phyloP scores from a whole-genome alignment of 2,888 invertebrate genomes.

The Smittia sp. region DNA sequence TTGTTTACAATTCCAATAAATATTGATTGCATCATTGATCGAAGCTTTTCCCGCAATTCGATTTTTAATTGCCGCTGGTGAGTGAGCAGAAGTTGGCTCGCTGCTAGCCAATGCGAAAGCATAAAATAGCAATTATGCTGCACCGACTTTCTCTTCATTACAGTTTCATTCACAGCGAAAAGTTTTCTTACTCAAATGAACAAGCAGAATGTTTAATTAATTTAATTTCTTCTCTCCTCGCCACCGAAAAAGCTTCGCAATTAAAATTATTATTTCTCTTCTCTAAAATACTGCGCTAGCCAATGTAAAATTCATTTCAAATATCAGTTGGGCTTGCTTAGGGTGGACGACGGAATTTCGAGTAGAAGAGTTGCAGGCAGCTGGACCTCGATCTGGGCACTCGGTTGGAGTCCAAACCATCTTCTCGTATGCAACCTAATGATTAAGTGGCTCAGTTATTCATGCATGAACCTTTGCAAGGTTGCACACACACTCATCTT shows the following conservation, averaged over 20 bases:
- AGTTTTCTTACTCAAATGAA: background rate
- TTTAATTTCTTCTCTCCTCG: background rate
- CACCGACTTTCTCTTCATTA: slow-evolving; percentile 22
- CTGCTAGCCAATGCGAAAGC: slow-evolving; percentile 8
- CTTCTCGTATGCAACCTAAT: background rate
- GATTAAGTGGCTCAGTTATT: background rate
- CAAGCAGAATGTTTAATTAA: slow-evolving; percentile 3
- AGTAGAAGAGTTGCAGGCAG: too few relatives aligned
- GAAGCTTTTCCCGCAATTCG: background rate
- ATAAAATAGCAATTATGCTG: slow-evolving; percentile 7
- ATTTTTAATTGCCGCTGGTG: background rate
- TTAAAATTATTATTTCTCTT: background rate
- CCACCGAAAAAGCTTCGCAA: background rate
- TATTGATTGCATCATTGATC: slow-evolving; percentile 33
- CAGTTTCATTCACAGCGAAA: background rate
- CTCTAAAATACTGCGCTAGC: background rate
- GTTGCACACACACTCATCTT: too few relatives aligned
- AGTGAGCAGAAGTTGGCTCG: too few relatives aligned
- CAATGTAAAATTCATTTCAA: slow-evolving; percentile 28
- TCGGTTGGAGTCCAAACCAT: background rate
- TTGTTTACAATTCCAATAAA: slow-evolving; percentile 17
- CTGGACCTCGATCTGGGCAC: too few relatives aligned
- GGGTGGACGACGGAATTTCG: too few relatives aligned
- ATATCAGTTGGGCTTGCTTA: background rate
- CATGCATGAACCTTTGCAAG: background rate